These are phyloP conservation scores for Pedionomus torquatus DNA, from an alignment of 2,113 vertebrate genomes.

Conservation along the genomic window DNA sequence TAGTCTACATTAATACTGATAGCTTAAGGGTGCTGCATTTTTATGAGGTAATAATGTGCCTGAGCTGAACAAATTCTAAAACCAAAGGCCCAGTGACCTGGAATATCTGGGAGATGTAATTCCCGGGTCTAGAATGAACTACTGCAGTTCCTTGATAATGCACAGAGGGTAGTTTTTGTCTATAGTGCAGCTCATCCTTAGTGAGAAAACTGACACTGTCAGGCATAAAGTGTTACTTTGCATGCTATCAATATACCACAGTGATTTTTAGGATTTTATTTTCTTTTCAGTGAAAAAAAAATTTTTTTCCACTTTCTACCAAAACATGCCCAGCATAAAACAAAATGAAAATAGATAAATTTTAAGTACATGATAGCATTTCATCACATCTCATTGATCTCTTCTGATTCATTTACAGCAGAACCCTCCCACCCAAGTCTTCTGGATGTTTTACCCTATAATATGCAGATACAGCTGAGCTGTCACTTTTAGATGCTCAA, in stretches of 20 bases:
- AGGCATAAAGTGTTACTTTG: background rate
- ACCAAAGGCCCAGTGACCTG: background rate
- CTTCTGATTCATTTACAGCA: background rate
- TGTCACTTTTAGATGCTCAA: background rate
- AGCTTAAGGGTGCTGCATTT: background rate
- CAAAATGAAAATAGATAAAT: background rate
- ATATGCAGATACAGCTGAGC: background rate
- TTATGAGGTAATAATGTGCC: background rate
- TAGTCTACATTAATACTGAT: background rate
- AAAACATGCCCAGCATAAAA: background rate
- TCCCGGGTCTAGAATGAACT: background rate
- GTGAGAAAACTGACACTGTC: background rate
- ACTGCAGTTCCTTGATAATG: background rate
- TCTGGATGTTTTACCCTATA: background rate
- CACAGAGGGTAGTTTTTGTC: background rate
- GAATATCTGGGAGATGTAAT: background rate
- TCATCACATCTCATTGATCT: background rate
- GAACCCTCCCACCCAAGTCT: background rate
- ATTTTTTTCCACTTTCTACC: background rate
- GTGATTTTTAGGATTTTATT: background rate
- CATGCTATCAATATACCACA: background rate
- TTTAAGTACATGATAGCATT: background rate
- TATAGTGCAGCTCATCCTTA: background rate
- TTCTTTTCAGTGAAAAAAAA: background rate
- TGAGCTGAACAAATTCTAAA: background rate